Base-by-base conservation (phyloP, 2,797 vertebrate species). In the Catamblyrhynchus diadema region DNA sequence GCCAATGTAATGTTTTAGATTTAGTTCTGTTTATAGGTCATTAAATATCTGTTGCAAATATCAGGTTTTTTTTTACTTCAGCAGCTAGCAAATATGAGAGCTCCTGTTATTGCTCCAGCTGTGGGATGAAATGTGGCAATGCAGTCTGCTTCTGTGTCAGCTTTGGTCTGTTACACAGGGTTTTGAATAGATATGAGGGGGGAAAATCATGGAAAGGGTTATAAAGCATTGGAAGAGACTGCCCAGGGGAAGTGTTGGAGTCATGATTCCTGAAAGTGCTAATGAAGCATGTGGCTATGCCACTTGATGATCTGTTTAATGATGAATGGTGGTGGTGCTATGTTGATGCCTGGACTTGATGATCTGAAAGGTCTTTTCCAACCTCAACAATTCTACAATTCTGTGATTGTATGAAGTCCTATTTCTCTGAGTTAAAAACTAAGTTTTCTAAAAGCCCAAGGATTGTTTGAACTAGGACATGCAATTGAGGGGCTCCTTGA, bases 101-200 rank as follows among this genome's bases (percentile, higher is more conserved):
- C 12, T 75, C 5, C 32, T 59, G 11, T 70, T 51, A 30, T 21
- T 59, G 33, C 57, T 84, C 8, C 4, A 21, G 35, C 6, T 73
- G 10, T 82, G 60, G 45, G 18, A 53, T 60, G 65, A 71, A 81
- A 53, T 5, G 2, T 11, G 47, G 33, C 33, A 48, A 33, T 47
- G 32, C 25, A 62, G 22, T 82, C 17, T 3, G 2, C 24, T 77
- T 57, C 24, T 25, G 1, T 53, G 5, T 28, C 35, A 0, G 0
- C 41, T 89, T n/a, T 56, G 10, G 15, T 45, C 48, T 89, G 2
- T 70, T 92, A 21, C 33, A 32, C n/a, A 48, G 51, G n/a, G 23
- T n/a, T 61, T 56, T 42, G 3, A n/a, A 32, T 23, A 25, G 30
- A 32, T 45, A 41, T 32, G 41, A 14, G 21, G 50, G n/a, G 8